Conservation (phyloP, 1,140 invertebrate species). For the Gonatopus flavifemur region DNA sequence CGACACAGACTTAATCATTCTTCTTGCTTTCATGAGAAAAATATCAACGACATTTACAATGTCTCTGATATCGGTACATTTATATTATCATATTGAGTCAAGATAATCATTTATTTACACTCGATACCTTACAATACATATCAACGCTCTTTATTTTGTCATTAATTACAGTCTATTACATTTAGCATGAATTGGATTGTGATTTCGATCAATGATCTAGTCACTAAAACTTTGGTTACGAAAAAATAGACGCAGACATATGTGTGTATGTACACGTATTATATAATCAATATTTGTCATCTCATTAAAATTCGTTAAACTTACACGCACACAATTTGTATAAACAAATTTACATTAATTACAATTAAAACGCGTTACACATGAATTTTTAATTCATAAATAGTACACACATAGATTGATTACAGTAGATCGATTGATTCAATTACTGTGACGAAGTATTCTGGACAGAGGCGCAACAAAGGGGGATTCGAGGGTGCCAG, state of each 20-base stretch:
- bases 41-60: constrained; percentile 29
- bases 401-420: constrained; percentile 36
- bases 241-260: constrained; percentile 51
- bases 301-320: constrained; percentile 9
- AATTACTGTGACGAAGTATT: too few species aligned
- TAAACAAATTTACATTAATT: constrained; percentile 54
- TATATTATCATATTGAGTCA: not conserved
- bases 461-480: too few species aligned
- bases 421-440: constrained; percentile 29
- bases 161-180: too few species aligned
- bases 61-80: not conserved
- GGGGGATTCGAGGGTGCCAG: constrained; percentile 1
- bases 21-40: constrained; percentile 9
- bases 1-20: constrained; percentile 11
- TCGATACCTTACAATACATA: too few species aligned
- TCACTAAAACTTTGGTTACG: constrained; percentile 55
- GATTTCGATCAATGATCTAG: constrained; percentile 11
- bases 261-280: constrained; percentile 29
- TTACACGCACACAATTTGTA: constrained; percentile 30
- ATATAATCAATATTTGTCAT: constrained; percentile 23
- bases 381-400: constrained; percentile 37
- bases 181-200: too few species aligned
- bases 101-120: not conserved
- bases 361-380: constrained; percentile 34
- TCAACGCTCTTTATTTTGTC: too few species aligned